Evolutionary conservation across 2,797 vertebrate species (phyloP).

Genomic region (Xenops minutus): DNA sequence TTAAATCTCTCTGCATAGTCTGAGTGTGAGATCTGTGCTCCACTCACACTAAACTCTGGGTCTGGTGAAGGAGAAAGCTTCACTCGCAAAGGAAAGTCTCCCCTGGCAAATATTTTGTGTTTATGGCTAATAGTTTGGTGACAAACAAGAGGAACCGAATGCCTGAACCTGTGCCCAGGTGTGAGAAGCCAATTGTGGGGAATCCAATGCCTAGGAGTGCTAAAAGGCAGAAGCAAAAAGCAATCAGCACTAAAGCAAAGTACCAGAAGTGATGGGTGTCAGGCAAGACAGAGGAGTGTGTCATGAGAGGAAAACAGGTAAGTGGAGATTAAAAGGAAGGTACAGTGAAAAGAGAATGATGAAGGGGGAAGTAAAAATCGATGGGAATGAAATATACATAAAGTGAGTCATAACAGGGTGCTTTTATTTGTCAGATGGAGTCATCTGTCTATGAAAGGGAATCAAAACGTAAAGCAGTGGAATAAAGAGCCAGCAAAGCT

Average conservation of each 20-base stretch:
- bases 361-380: slow-evolving; percentile 15
- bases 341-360: not conserved
- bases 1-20: not conserved
- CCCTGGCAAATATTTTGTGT: not conserved
- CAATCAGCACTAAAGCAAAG: not conserved
- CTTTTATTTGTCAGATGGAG: not conserved
- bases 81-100: not conserved
- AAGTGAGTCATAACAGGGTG: not conserved
- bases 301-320: not conserved
- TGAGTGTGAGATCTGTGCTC: not conserved
- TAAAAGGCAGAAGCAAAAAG: not conserved
- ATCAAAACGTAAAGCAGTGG: not conserved
- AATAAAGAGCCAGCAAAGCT: not conserved
- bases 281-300: not conserved
- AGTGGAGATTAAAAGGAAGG: not conserved
- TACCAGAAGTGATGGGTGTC: not conserved
- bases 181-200: fast-evolving
- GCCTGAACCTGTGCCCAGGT: not conserved
- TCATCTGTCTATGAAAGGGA: not conserved
- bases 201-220: not conserved
- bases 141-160: not conserved
- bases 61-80: not conserved
- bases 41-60: not conserved
- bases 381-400: slow-evolving; percentile 19
- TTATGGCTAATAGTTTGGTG: not conserved